phyloP scores from a whole-genome alignment of 2,797 vertebrate genomes.

The Rachycentron canadum region DNA sequence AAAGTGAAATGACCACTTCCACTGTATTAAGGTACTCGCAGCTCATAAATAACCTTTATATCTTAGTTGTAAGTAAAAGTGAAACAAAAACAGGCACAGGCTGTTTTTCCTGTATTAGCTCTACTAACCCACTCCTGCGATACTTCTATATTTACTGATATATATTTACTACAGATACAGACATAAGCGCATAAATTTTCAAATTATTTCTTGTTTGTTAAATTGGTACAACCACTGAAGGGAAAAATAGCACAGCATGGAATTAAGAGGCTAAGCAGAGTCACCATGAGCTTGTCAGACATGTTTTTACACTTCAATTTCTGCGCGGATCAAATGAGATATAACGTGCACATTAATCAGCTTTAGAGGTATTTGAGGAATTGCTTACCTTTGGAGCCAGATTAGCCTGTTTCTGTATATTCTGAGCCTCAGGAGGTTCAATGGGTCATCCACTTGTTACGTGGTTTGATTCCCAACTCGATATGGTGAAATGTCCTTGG shows the following conservation, averaged over 20 bases:
- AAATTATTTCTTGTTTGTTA: not conserved
- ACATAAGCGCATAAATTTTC: not conserved
- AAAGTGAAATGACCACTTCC: not conserved
- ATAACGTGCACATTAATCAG: not conserved
- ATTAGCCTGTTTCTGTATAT: not conserved
- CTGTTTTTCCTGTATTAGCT: not conserved
- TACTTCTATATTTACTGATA: not conserved
- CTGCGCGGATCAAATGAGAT: not conserved
- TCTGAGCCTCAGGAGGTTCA: no score
- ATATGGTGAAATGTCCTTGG: no score
- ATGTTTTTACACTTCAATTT: not conserved
- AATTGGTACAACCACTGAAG: not conserved
- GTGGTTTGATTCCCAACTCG: no score
- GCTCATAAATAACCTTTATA: not conserved
- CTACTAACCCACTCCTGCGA: not conserved
- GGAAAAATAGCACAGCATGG: not conserved
- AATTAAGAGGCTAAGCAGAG: not conserved
- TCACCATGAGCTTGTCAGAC: not conserved
- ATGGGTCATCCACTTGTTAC: no score
- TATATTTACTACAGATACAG: no score
- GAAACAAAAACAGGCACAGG: not conserved
- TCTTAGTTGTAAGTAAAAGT: not conserved
- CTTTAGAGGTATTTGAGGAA: not conserved
- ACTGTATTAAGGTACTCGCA: no score
- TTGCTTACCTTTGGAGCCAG: not conserved